Base-by-base conservation (phyloP, 2,113 vertebrate genomes). In the Labrus mixtus region DNA sequence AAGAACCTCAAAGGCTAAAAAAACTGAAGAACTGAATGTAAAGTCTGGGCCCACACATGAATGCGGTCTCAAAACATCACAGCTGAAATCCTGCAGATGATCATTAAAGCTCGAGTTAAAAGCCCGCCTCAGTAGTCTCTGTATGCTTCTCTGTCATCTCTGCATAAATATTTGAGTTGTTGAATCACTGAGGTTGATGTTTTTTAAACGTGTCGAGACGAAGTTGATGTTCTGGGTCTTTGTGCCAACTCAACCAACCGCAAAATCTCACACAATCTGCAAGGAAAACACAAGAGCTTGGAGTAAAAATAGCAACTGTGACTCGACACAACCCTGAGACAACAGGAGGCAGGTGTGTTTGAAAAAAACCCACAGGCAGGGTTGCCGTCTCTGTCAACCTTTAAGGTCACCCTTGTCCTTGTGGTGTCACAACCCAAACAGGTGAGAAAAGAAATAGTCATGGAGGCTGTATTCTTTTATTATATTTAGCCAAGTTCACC, bases 131-230 rank as follows among this genome's bases (percentile, higher is more conserved):
- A 36, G n/a, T 54, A 33, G 50, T 74, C 55, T 60, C 36, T 6
- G 66, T 60, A 36, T 10, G 54, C 51, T 36, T 74, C 48, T 64
- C 43, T 10, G 66, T 64, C 65, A 63, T 59, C 56, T 48, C 53
- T 55, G 56, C 68, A 75, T 73, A 8, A 67, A 86, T 75, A 58
- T 81, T 68, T 71, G 1, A 88, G 15, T 9, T 23, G 71, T 6
- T 43, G 51, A 68, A 64, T 61, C 46, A 68, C 16, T 66, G 50
- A 63, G 78, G 69, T 69, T 53, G 76, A 84, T 79, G 73, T 63
- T 80, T 81, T 84, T 66, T n/a, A 60, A 83, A 71, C 66, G 48
- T 2, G 63, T 65, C 67, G 68, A 29, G 50, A 43, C 51, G 67
- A 55, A 29, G 68, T 19, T 46, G n/a, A 68, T 71, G 29, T 57